Percentiles rank a stretch among this genome's conserved stretches.
phyloP scores from a whole-genome alignment of 1,140 invertebrate genomes.

The Drosophila littoralis region DNA sequence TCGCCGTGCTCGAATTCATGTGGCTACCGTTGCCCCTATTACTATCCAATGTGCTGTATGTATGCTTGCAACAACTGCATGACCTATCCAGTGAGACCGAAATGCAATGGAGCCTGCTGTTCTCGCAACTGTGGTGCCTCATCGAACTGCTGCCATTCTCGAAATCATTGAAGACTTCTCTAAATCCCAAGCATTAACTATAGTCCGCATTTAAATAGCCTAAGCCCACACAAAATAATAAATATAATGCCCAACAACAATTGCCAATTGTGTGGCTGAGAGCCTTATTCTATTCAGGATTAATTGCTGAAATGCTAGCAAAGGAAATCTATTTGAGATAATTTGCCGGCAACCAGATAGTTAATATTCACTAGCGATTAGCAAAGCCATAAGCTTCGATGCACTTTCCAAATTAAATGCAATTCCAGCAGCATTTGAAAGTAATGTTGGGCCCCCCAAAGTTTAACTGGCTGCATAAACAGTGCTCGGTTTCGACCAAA shows the following conservation, averaged over 20 bases:
- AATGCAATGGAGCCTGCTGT: neutral
- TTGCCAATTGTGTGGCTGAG: slow-evolving; percentile 5
- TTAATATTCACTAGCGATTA: slow-evolving; percentile 23
- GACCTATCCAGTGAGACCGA: neutral
- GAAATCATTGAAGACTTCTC: neutral
- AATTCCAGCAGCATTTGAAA: slow-evolving; percentile 19
- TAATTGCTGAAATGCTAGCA: neutral
- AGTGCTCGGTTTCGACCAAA: slow-evolving; percentile 3
- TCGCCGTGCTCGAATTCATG: neutral
- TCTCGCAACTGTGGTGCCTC: neutral
- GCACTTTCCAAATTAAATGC: slow-evolving; percentile 48
- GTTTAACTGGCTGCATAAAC: slow-evolving; percentile 32
- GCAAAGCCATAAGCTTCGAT: slow-evolving; percentile 8
- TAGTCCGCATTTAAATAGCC: neutral
- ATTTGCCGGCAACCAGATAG: slow-evolving; percentile 22
- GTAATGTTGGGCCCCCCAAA: slow-evolving; percentile 2
- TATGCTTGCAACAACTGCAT: neutral
- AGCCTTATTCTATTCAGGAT: neutral
- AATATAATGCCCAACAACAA: slow-evolving; percentile 29
- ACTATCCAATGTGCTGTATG: neutral
- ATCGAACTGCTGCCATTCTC: neutral
- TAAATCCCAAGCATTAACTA: neutral
- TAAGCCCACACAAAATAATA: slow-evolving; percentile 4
- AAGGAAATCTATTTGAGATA: slow-evolving; percentile 10
- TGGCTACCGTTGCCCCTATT: neutral